Conservation (phyloP, 2,113 vertebrate genomes). For the Etia nguti region DNA sequence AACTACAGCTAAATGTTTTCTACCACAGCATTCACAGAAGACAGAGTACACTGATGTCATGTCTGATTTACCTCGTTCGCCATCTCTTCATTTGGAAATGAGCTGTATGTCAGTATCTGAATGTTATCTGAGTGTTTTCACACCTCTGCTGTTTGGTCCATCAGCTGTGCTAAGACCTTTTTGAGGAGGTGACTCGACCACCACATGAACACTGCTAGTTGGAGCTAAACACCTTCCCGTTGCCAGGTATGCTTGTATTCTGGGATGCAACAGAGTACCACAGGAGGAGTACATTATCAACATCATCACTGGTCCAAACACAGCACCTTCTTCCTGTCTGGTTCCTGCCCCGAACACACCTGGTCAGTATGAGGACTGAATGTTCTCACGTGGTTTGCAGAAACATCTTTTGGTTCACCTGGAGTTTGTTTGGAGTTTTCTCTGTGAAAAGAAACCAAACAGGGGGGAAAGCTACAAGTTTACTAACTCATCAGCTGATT, state of each 20-base stretch:
- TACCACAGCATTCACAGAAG: background rate
- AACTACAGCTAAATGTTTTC: fast-evolving
- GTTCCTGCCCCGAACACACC: fast-evolving
- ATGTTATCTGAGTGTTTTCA: background rate
- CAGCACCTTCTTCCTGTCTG: background rate
- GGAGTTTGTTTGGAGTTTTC: background rate
- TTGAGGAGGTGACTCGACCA: background rate
- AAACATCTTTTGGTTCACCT: background rate
- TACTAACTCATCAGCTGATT: background rate
- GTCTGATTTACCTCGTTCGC: fast-evolving
- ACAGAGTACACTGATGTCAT: background rate
- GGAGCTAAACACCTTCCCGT: background rate
- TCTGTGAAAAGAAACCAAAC: background rate
- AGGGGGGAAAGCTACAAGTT: fast-evolving
- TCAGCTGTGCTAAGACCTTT: background rate
- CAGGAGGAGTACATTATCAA: background rate
- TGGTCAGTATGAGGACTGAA: background rate
- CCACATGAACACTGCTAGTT: background rate
- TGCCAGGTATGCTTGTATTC: fast-evolving
- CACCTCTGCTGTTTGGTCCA: background rate
- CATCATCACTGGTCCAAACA: fast-evolving
- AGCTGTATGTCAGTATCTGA: background rate
- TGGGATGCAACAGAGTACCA: fast-evolving
- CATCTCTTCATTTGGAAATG: background rate
- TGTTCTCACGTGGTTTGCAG: background rate